A percentile compares a stretch with the other conserved stretches of the same genome.
phyloP scores from a whole-genome alignment of 1,140 invertebrate species.

The Brachionus rubens region DNA sequence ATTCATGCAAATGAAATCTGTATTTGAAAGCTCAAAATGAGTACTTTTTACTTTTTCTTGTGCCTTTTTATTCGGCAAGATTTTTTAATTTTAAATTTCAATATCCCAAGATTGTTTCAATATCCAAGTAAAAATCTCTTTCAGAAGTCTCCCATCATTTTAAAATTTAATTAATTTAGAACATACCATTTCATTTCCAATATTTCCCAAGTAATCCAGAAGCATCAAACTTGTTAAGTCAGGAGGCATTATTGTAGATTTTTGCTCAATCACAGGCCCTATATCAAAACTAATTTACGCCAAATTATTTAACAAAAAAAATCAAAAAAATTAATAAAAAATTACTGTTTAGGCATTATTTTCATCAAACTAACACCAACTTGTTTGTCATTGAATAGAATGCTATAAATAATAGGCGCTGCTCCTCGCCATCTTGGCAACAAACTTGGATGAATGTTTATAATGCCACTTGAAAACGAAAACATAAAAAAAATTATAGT shows the following conservation, averaged over 20 bases:
- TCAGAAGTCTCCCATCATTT: no score
- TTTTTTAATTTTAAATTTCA: no score
- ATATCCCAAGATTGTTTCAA: no score
- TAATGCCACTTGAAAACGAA: slow-evolving; percentile 69
- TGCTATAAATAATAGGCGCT: slow-evolving; percentile 76
- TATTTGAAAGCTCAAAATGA: no score
- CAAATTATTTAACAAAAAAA: background rate
- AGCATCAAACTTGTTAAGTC: slow-evolving; percentile 28
- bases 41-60: no score
- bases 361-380: slow-evolving; percentile 85
- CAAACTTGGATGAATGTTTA: slow-evolving; percentile 76
- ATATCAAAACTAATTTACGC: slow-evolving; percentile 35
- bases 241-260: background rate
- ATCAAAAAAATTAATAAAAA: background rate
- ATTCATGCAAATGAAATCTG: no score
- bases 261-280: slow-evolving; percentile 20
- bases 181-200: slow-evolving; percentile 34
- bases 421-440: slow-evolving; percentile 88
- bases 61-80: no score
- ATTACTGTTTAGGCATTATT: slow-evolving; percentile 61
- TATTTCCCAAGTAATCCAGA: background rate
- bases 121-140: no score
- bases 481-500: background rate
- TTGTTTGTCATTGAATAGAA: slow-evolving; percentile 74
- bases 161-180: no score